Percentiles rank a stretch among this genome's conserved stretches.
phyloP scores from a whole-genome alignment of 2,797 vertebrate species.

The Cichlasoma orientale region DNA sequence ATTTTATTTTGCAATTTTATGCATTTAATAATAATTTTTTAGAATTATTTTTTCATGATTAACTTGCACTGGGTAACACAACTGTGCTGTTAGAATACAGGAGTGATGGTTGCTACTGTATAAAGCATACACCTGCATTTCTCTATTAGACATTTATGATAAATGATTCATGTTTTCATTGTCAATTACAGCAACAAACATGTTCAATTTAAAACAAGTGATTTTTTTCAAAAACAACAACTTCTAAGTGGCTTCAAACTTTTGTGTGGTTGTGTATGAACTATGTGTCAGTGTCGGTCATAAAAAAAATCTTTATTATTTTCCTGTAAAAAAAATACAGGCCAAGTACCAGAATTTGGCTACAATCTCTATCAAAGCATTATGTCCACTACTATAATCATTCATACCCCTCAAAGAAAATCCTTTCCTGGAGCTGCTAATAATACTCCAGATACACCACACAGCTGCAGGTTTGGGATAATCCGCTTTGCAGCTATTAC shows the following conservation, averaged over 20 bases:
- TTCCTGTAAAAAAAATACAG: not conserved
- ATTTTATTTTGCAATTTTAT: not conserved
- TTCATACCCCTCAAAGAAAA: not conserved
- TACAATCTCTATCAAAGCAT: not conserved
- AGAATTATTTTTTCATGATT: too few species aligned
- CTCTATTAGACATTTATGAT: not conserved
- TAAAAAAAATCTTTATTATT: not conserved
- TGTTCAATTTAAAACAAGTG: not conserved
- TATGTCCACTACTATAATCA: not conserved
- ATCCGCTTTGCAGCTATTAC: slow-evolving; percentile 12
- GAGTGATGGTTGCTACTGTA: not conserved
- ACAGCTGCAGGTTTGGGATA: slow-evolving; percentile 9
- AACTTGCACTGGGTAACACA: not conserved
- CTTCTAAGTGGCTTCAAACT: not conserved
- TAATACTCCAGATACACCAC: not conserved
- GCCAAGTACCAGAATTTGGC: not conserved
- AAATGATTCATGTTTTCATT: not conserved
- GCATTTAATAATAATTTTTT: too few species aligned
- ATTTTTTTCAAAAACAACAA: not conserved
- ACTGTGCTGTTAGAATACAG: not conserved
- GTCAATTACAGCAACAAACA: not conserved
- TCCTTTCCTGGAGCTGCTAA: not conserved
- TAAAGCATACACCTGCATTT: not conserved
- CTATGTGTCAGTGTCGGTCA: not conserved
- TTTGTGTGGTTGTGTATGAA: not conserved